Percentiles rank a stretch among this genome's conserved stretches.
Conservation (phyloP, 2,888 invertebrate genomes). For the Monoplex corrugatus region DNA sequence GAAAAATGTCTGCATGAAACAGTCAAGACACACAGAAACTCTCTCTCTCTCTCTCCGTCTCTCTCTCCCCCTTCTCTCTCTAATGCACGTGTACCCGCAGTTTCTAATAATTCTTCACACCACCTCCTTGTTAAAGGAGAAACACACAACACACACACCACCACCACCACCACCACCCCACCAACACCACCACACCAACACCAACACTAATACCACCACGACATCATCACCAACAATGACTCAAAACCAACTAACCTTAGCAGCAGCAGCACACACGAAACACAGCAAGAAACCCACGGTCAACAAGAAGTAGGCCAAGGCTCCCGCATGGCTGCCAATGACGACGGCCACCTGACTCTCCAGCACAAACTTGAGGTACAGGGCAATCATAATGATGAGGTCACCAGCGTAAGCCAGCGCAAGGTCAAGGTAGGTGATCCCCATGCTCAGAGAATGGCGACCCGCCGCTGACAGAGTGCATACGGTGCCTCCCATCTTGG, state of each 20-base stretch:
- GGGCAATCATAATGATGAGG: not conserved
- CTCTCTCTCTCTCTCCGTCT: too few relatives aligned
- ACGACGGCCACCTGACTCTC: slow-evolving; percentile 39
- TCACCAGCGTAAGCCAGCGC: not conserved
- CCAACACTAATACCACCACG: too few relatives aligned
- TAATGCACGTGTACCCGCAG: too few relatives aligned
- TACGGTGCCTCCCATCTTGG: not conserved
- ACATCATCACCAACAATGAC: too few relatives aligned
- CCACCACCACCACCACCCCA: too few relatives aligned
- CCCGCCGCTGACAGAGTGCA: not conserved
- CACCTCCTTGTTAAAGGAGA: too few relatives aligned
- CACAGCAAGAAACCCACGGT: not conserved
- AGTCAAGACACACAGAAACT: too few relatives aligned
- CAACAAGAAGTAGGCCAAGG: slow-evolving; percentile 42
- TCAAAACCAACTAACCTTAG: not conserved
- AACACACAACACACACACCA: not conserved
- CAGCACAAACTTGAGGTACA: slow-evolving; percentile 47
- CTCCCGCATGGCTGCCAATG: slow-evolving; percentile 16
- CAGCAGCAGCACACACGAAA: slow-evolving; percentile 3
- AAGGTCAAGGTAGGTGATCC: not conserved
- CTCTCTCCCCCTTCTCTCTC: too few relatives aligned
- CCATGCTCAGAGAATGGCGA: slow-evolving; percentile 11
- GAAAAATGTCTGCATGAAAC: too few relatives aligned
- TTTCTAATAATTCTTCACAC: too few relatives aligned
- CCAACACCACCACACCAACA: too few relatives aligned